Conservation (phyloP, 2,888 invertebrate species). For the Caenorhabditis drosophilae region DNA sequence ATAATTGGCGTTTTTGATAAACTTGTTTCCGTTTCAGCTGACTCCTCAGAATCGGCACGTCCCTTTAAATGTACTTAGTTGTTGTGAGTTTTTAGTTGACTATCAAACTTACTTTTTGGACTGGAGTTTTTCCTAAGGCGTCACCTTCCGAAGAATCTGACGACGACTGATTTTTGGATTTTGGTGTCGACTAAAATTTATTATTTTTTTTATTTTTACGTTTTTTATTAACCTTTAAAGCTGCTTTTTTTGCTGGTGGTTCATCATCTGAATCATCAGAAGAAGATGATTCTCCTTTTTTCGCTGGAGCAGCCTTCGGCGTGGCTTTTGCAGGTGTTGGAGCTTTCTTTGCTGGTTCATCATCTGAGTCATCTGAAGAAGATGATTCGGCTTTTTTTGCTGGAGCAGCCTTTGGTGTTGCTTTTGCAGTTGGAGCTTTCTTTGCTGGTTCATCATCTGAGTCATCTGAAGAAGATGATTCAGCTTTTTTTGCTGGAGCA, state of each 20-base stretch:
- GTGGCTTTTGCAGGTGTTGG: conserved; percentile 5
- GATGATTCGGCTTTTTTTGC: conserved; percentile 20
- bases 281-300: conserved; percentile 39
- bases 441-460: too few species aligned
- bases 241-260: conserved; percentile 11
- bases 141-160: too few species aligned
- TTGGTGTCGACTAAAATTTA: too few species aligned
- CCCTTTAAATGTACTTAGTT: too few species aligned
- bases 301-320: conserved; percentile 15
- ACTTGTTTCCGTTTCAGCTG: conserved; percentile 34
- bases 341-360: conserved; percentile 29
- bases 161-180: too few species aligned
- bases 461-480: conserved; percentile 17
- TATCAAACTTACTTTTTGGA: too few species aligned
- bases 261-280: conserved; percentile 39
- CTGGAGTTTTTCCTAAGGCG: too few species aligned
- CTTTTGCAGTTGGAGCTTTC: conserved; percentile 1
- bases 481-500: conserved; percentile 7
- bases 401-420: conserved; percentile 5
- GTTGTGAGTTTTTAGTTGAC: too few species aligned
- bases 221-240: conserved; percentile 13
- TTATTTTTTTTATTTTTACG: too few species aligned
- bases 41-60: conserved; percentile 23
- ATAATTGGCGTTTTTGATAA: conserved; percentile 28
- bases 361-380: conserved; percentile 31